Base-by-base conservation (phyloP, 37 sponge, comb jelly and placozoan genomes). In the Bolinopsis microptera region DNA sequence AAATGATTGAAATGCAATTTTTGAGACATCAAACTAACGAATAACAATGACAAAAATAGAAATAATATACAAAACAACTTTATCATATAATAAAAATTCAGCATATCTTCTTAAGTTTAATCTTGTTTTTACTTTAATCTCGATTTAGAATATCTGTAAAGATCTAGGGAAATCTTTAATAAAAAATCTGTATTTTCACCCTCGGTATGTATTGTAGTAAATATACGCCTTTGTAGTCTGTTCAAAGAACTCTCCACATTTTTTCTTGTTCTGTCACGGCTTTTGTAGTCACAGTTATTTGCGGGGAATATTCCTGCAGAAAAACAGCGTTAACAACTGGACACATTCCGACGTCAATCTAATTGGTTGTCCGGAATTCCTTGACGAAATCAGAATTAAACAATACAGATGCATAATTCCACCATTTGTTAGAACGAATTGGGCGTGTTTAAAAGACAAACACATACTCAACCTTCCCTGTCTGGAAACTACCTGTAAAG, bases 241-340 rank as follows among this genome's bases (percentile, higher is more conserved):
- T 72, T 72, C 35, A 86, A 35, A 86, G 28, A 3, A 86, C 90
- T 16, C 61, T 86, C 90, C 90, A 86, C 90, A 86, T 41, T 23
- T 86, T 39, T 24, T 86, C 61, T 41, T 41, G 61, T 36, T 28
- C 61, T 40, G 90, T 23, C 48, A 1, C 30, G 2, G 90, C 25
- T 27, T 86, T 86, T 13, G 61, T 13, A 34, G 32, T 86, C 18
- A 86, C 48, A 5, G 61, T 86, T 21, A 86, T 86, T 39, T 86
- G 90, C 30, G 90, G 90, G 8, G 61, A 86, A 41, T 86, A 86
- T 38, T 86, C 90, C 90, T 77, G 37, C 27, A 77, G 9, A 48
- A 48, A 48, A 48, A 18, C 13, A 48, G 61, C n/a, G n/a, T n/a
- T n/a, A n/a, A n/a, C n/a, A n/a, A n/a, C n/a, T n/a, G n/a, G n/a